phyloP scores from a whole-genome alignment of 2,113 vertebrate genomes.

The Pteronura brasiliensis region DNA sequence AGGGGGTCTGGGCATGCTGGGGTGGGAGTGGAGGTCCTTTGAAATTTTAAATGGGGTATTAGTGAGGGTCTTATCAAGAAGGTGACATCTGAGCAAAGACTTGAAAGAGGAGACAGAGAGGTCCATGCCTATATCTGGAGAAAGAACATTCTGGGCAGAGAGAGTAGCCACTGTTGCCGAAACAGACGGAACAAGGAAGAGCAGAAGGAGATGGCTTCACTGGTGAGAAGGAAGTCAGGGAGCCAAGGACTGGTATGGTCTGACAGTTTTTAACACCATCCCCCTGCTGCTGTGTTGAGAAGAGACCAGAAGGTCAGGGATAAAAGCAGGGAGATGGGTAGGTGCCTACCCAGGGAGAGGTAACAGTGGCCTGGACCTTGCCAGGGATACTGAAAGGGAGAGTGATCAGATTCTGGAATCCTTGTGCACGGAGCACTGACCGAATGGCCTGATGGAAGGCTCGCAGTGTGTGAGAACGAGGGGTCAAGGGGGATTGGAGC shows the following conservation, averaged over 20 bases:
- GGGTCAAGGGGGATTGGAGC: not conserved
- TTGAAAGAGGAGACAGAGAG: not conserved
- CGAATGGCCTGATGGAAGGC: not conserved
- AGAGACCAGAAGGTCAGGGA: not conserved
- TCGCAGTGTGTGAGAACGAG: not conserved
- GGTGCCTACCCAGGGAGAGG: not conserved
- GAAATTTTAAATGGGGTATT: not conserved
- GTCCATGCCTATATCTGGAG: not conserved
- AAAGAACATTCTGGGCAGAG: not conserved
- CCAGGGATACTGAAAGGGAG: not conserved
- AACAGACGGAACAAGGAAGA: not conserved
- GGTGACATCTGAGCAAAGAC: not conserved
- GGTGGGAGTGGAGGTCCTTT: not conserved
- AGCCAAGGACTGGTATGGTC: not conserved
- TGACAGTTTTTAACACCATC: not conserved
- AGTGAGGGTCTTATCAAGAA: not conserved
- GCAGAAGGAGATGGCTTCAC: not conserved
- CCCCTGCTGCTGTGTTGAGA: not conserved
- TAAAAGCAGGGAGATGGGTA: no score
- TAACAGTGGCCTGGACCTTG: not conserved
- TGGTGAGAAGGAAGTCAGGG: not conserved
- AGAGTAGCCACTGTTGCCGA: not conserved
- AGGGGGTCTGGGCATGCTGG: not conserved
- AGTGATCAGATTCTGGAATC: not conserved
- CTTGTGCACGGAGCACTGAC: not conserved